phyloP scores from a whole-genome alignment of 1,140 invertebrate genomes.

The Gryon sp. region DNA sequence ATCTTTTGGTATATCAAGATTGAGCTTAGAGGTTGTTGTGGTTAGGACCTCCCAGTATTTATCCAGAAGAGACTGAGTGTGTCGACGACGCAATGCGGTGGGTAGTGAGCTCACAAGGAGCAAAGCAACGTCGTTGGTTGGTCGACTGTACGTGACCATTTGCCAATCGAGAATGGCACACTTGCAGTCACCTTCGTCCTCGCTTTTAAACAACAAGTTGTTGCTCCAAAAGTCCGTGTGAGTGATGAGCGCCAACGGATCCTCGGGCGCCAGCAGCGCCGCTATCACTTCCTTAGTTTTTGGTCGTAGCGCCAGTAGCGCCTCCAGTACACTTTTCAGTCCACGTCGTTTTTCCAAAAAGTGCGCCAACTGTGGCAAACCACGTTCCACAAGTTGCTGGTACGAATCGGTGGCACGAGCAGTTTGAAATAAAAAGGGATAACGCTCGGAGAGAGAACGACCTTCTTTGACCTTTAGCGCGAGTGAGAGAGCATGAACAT shows the following conservation, averaged over 20 bases:
- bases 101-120: constrained; percentile 88
- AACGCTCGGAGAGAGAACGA: constrained; percentile 82
- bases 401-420: constrained; percentile 87
- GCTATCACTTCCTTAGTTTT: constrained; percentile 83
- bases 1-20: constrained; percentile 81
- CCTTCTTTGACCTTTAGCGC: constrained; percentile 83
- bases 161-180: constrained; percentile 90
- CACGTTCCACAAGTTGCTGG: constrained; percentile 86
- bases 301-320: constrained; percentile 80
- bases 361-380: constrained; percentile 85
- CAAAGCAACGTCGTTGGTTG: constrained; percentile 88
- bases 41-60: constrained; percentile 85
- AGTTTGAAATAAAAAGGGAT: constrained; percentile 88
- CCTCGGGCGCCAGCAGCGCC: constrained; percentile 82
- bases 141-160: constrained; percentile 88
- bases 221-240: constrained; percentile 92
- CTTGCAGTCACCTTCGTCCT: constrained; percentile 75
- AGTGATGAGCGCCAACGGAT: constrained; percentile 85
- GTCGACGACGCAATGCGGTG: constrained; percentile 83
- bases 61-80: constrained; percentile 83
- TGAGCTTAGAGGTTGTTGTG: constrained; percentile 79
- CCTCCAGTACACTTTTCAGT: constrained; percentile 79
- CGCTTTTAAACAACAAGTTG: constrained; percentile 85
- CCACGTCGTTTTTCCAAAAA: constrained; percentile 85
- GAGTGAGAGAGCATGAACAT: constrained; percentile 85